A percentile compares a stretch with the other conserved stretches of the same genome.
These are phyloP conservation scores for Heptranchias perlo DNA, from an alignment of 2,113 vertebrate genomes.

Conservation along the genomic window DNA sequence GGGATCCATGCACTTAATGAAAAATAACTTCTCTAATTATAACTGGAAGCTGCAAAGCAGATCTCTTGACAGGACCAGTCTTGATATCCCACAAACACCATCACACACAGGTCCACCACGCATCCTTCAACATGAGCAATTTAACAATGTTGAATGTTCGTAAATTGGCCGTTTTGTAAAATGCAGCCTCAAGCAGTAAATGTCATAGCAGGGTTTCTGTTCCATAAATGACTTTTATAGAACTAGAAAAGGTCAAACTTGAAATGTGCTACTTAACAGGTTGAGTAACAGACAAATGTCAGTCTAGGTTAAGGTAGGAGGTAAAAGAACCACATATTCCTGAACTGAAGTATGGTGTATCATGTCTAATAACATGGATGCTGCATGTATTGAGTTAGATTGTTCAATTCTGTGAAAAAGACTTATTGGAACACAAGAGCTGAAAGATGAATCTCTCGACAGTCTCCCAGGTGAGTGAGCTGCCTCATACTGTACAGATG, in stretches of 20 bases:
- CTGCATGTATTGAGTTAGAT: not conserved
- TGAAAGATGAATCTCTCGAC: not conserved
- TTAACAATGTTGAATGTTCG: not conserved
- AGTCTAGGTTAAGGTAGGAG: not conserved
- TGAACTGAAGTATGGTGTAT: not conserved
- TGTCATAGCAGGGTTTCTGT: conserved; percentile 11
- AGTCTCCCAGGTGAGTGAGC: not conserved
- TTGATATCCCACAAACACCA: not conserved
- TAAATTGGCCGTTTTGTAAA: not conserved
- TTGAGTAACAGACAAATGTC: conserved; percentile 31
- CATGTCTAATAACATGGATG: not conserved
- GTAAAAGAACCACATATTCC: not conserved
- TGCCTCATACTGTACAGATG: not conserved
- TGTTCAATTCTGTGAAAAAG: not conserved
- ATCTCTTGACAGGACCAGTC: not conserved
- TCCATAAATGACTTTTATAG: conserved; percentile 16
- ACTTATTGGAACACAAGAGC: not conserved
- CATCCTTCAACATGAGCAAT: conserved; percentile 14
- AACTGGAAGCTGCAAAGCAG: not conserved
- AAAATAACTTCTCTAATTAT: not conserved
- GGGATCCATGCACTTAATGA: not conserved
- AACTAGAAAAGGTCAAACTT: conserved; percentile 26
- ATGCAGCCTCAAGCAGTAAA: conserved; percentile 25
- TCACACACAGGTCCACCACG: not conserved
- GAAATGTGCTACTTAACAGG: not conserved